A percentile compares a stretch with the other conserved stretches of the same genome.
These are phyloP conservation scores for Chelon labrosus DNA, from an alignment of 2,797 vertebrate species.

Conservation along the genomic window DNA sequence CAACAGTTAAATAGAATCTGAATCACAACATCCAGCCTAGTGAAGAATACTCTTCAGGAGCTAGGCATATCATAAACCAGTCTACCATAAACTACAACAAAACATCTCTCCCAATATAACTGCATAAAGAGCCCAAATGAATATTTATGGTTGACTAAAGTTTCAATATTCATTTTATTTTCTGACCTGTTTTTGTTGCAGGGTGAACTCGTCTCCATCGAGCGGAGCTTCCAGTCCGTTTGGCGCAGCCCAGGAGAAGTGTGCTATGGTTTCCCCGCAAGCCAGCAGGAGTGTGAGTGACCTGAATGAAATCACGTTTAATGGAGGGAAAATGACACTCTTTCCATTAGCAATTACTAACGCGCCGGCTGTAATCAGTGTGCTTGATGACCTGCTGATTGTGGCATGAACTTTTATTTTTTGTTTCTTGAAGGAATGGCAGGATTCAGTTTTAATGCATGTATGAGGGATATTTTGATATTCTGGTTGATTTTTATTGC, in stretches of 20 bases:
- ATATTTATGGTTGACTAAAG: not conserved
- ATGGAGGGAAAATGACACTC: not conserved
- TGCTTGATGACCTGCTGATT: not conserved
- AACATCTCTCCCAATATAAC: no score
- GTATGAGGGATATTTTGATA: not conserved
- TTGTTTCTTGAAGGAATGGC: not conserved
- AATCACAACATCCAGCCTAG: no score
- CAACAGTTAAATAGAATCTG: no score
- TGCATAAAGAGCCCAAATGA: not conserved
- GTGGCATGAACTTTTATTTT: not conserved
- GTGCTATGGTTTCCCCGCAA: conserved; percentile 84
- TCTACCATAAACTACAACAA: no score
- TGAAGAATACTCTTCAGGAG: no score
- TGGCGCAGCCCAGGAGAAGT: conserved; percentile 79
- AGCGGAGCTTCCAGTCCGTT: conserved; percentile 92
- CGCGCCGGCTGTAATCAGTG: not conserved
- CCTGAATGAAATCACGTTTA: not conserved
- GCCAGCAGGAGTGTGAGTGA: conserved; percentile 67
- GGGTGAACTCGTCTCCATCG: conserved; percentile 89
- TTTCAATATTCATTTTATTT: not conserved
- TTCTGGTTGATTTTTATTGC: not conserved
- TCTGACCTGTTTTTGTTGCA: conserved; percentile 54
- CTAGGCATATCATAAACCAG: no score
- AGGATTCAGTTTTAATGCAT: not conserved
- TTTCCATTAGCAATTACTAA: not conserved